Conservation (phyloP, 53 echinoderm and acorn worm species). For the Arbacia lixula region DNA sequence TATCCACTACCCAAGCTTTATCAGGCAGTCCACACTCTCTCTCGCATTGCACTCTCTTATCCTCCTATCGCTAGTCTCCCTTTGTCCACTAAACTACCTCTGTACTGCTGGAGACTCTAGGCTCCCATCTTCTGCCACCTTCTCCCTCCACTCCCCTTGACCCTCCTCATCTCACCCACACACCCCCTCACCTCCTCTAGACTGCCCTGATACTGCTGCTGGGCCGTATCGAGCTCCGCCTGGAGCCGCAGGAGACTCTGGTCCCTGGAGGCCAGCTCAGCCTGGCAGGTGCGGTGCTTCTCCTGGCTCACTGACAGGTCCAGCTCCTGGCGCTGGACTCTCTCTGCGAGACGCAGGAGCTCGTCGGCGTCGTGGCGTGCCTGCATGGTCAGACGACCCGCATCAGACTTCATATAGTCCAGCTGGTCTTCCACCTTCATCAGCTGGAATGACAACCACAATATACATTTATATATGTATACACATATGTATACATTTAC, state of each 20-base stretch:
- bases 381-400: constrained; percentile 64
- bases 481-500: background rate
- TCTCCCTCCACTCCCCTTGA: background rate
- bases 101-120: too few species aligned
- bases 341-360: constrained; percentile 77
- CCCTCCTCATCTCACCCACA: background rate
- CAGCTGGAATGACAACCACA: constrained; percentile 30
- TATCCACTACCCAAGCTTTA: too few species aligned
- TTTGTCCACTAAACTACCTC: too few species aligned
- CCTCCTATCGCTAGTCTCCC: too few species aligned
- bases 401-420: constrained; percentile 76
- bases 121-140: too few species aligned
- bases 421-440: constrained; percentile 77
- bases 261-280: constrained; percentile 83
- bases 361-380: constrained; percentile 76
- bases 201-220: constrained; percentile 87
- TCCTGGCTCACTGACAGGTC: constrained; percentile 89
- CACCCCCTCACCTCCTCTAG: constrained; percentile 75
- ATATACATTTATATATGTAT: background rate
- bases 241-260: constrained; percentile 80
- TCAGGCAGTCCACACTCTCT: too few species aligned
- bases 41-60: too few species aligned
- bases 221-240: constrained; percentile 85
- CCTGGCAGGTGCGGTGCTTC: constrained; percentile 95
- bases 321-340: constrained; percentile 82